Conservation (phyloP, 2,113 vertebrate genomes). For the Tupaia tana region DNA sequence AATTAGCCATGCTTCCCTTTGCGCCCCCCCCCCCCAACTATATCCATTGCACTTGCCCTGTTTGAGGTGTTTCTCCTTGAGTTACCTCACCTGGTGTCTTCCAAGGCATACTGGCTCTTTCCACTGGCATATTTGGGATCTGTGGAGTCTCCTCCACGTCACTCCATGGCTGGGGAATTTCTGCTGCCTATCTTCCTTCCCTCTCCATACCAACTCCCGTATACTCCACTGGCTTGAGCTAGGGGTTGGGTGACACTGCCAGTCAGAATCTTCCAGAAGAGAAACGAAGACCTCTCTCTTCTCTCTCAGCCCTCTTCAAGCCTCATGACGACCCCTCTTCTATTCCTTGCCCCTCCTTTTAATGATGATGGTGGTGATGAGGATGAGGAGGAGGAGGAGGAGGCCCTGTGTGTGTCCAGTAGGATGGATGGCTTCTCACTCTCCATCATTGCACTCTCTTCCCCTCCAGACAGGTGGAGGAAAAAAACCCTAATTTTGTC, state of each 20-base stretch:
- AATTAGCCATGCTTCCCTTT: not conserved
- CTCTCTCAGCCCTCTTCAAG: not conserved
- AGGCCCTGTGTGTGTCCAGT: not conserved
- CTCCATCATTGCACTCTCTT: not conserved
- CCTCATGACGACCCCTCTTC: not conserved
- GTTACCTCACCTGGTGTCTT: not conserved
- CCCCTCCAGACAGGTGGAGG: not conserved
- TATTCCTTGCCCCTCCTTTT: not conserved
- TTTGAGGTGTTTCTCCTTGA: not conserved
- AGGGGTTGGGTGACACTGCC: not conserved
- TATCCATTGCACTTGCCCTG: not conserved
- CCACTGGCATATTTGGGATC: rapidly evolving
- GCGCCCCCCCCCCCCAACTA: not conserved
- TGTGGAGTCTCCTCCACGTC: not conserved
- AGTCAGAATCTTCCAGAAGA: not conserved
- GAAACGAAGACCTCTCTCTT: not conserved
- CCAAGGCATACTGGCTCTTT: not conserved
- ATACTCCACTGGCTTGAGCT: not conserved
- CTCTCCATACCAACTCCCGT: not conserved
- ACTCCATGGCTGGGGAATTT: rapidly evolving
- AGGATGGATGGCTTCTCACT: not conserved
- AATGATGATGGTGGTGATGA: not conserved
- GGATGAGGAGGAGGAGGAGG: too few species aligned
- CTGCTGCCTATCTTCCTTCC: rapidly evolving
- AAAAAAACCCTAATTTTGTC: not conserved